phyloP scores from a whole-genome alignment of 2,797 vertebrate species.

The Carduelis carduelis region DNA sequence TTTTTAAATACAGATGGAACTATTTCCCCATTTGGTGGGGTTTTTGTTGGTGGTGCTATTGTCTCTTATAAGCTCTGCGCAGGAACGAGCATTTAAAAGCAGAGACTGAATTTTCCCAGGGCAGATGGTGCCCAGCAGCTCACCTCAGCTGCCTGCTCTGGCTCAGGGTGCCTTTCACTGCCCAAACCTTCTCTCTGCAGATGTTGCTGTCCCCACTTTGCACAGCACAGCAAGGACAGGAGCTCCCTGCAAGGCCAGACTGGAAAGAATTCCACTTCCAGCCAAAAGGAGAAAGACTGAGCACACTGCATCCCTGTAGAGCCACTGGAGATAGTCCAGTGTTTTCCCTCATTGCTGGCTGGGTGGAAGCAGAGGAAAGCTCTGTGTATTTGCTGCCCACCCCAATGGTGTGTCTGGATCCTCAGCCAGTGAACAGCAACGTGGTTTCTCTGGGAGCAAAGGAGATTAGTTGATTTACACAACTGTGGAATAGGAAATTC shows the following conservation, averaged over 20 bases:
- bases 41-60: background rate
- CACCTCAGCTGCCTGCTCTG: background rate
- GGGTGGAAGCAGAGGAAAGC: background rate
- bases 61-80: background rate
- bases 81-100: background rate
- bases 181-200: background rate
- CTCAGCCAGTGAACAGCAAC: background rate
- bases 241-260: background rate
- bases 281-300: background rate
- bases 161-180: background rate
- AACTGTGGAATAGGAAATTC: background rate
- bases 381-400: rapidly evolving
- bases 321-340: background rate
- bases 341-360: background rate
- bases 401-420: background rate
- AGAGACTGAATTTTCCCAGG: background rate
- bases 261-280: background rate
- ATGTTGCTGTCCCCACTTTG: no score
- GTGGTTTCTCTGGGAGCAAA: background rate
- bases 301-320: rapidly evolving
- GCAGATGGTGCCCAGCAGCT: background rate
- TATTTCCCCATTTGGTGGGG: background rate
- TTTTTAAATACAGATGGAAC: background rate
- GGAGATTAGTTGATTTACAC: background rate
- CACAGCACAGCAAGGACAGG: rapidly evolving